These are phyloP conservation scores for Labroides dimidiatus DNA, from an alignment of 2,797 vertebrate genomes.

Conservation along the genomic window DNA sequence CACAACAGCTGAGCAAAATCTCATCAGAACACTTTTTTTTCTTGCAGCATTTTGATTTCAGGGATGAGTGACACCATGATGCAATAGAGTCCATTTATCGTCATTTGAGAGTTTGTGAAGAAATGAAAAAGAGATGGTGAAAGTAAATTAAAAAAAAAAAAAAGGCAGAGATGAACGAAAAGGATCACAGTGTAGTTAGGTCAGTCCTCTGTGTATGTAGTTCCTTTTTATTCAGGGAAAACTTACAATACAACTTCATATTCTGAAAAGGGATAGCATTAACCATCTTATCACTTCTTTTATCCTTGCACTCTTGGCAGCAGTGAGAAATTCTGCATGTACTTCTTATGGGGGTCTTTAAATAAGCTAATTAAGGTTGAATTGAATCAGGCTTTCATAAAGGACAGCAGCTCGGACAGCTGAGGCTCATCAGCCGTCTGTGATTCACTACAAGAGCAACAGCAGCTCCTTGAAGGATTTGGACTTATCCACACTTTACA, in stretches of 20 bases:
- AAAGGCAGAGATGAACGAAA: background rate
- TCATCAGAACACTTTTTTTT: slow-evolving; percentile 9
- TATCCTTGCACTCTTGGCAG: slow-evolving; percentile 34
- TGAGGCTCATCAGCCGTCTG: slow-evolving; percentile 15
- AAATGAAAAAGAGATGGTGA: slow-evolving; percentile 3
- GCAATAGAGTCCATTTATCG: slow-evolving; percentile 28
- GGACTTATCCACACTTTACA: slow-evolving; percentile 12
- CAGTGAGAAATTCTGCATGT: slow-evolving; percentile 28
- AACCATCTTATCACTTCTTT: slow-evolving; percentile 28
- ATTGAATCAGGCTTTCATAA: slow-evolving; percentile 4
- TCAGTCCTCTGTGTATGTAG: slow-evolving; percentile 22
- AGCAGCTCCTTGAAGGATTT: slow-evolving; percentile 7
- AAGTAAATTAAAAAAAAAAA: background rate
- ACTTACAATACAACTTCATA: slow-evolving; percentile 18
- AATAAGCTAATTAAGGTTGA: slow-evolving; percentile 15
- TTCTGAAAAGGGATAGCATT: slow-evolving; percentile 20
- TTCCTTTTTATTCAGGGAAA: slow-evolving; percentile 60
- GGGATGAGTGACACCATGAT: slow-evolving; percentile 42
- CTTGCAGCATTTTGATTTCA: slow-evolving; percentile 59
- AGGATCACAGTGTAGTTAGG: slow-evolving; percentile 13
- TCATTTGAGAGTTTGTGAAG: slow-evolving; percentile 16
- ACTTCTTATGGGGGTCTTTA: slow-evolving; percentile 18
- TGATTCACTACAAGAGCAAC: slow-evolving; percentile 32
- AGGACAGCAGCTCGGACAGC: slow-evolving; percentile 24
- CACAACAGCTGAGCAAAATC: too few relatives aligned